Evolutionary conservation across 2,797 vertebrate genomes (phyloP), one percentile per base, ranked within the genome.

Genomic region (Chelidonichthys spinosus): DNA sequence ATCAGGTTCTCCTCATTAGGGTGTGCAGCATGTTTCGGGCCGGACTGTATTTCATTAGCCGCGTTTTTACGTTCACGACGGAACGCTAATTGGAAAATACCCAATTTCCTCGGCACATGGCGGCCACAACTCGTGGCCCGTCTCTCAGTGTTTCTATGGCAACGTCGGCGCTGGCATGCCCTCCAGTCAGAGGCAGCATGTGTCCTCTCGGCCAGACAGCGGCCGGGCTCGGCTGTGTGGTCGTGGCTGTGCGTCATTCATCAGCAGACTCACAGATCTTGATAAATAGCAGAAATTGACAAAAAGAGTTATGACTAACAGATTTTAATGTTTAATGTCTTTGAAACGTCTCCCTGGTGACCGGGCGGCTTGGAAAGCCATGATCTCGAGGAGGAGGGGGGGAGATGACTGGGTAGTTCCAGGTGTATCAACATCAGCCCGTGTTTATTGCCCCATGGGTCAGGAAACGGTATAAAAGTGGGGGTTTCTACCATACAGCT

Each of bases 401-500:
- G 40, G 50, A n/a, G 40, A 55, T 13, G 32, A 37, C 50, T 47
- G 60, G 67, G 75, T 32, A 32, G 49, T 72, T 88, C 82, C 86
- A 89, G 85, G 86, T 89, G 86, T 79, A 72, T 87, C 83, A 87
- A 84, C 85, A 86, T 78, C 50, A 44, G 79, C 40, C 56, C 25
- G 25, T 36, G 52, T 71, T 72, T 78, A 62, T 74, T 54, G 9
- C 64, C 66, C 18, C 36, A 5, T 42, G 60, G 61, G 62, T 72
- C 59, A 62, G 78, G 72, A 89, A 83, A 62, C n/a, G 17, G 70
- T 58, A 67, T 71, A 14, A 80, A 63, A 56, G 63, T n/a, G 9
- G 49, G 39, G 76, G 71, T 79, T 89, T 74, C 54, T 62, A 46
- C 62, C 55, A 17, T 14, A 36, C 60, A 72, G 65, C 72, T 65